Evolutionary conservation across 2,888 invertebrate species (phyloP), one percentile per base, ranked within the genome.

Genomic region (Phortica magna): DNA sequence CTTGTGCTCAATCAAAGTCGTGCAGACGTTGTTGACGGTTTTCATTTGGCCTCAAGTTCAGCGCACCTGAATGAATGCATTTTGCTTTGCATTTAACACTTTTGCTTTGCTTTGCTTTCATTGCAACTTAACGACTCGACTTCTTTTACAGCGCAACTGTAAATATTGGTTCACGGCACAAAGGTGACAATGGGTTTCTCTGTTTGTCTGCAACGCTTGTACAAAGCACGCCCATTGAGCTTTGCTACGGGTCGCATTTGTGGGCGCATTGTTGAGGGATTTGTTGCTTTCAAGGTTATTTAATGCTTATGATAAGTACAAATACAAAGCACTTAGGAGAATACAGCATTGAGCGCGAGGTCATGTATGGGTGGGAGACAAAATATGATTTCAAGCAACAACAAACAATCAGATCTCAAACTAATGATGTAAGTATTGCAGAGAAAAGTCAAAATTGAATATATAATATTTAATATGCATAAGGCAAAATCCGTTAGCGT

Each of bases 81-180:
- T 68, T 68, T 42, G 19, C 19, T 68, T 43, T 17, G 12, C 68
- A 71, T 31, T 71, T 71, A 71, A 71, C 70, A 71, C 70, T 42
- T 71, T 70, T 70, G 68, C 42, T 43, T 70, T 70, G 68, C 42
- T 43, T 68, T 17, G 43, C 19, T 65, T 65, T 65, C 65, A 39
- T 43, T 42, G 42, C 17, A 68, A 22, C 22, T 61, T 31, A 31
- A 31, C 31, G 31, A 31, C 10, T 22, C 31, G 31, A 31, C 10
- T 22, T 61, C 10, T 22, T 12, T 61, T 22, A 6, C 22, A 19
- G 22, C 22, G 19, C 10, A 7, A 61, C 9, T 7, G 22, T 22
- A 61, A 61, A 61, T 61, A 61, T 61, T 61, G 4, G 61, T 61
- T 31, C 19, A 7, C n/a, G 22, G 22, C 9, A 61, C 22, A 61